These are phyloP conservation scores for Enteromius afrohamiltoni DNA, from an alignment of 2,797 vertebrate species.

Conservation along the genomic window DNA sequence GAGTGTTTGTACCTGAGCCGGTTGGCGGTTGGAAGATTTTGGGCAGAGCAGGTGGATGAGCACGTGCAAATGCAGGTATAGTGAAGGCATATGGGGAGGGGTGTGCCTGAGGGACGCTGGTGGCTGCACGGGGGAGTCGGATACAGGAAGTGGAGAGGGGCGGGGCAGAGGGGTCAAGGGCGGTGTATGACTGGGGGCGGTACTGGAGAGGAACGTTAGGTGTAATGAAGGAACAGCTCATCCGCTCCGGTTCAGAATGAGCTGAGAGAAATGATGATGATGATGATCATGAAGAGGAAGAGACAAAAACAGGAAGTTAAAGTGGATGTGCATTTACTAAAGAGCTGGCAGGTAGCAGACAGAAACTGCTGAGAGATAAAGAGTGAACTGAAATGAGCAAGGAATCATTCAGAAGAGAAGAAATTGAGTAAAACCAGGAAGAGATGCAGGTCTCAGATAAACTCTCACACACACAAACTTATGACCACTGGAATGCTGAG, in stretches of 20 bases:
- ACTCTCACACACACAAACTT: constrained; percentile 39
- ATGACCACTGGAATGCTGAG: constrained; percentile 11
- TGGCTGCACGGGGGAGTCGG: constrained; percentile 33
- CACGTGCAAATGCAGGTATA: constrained; percentile 71
- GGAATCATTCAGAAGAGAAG: constrained; percentile 33
- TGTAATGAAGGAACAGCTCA: constrained; percentile 60
- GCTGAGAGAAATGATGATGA: constrained; percentile 56
- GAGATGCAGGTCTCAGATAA: constrained; percentile 19
- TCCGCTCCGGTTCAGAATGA: constrained; percentile 66
- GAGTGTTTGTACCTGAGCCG: constrained; percentile 73
- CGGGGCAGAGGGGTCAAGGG: constrained; percentile 57
- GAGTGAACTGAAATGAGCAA: not conserved
- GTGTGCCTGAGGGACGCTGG: constrained; percentile 55
- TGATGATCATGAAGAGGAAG: constrained; percentile 28
- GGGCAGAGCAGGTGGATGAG: constrained; percentile 79
- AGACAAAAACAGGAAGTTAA: constrained; percentile 28
- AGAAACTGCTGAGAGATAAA: not conserved
- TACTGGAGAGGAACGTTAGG: constrained; percentile 64
- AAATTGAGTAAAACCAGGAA: constrained; percentile 44
- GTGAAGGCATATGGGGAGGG: constrained; percentile 70
- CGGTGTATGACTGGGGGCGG: constrained; percentile 56
- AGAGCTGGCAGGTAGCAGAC: not conserved
- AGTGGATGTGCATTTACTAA: not conserved
- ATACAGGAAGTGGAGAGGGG: constrained; percentile 25
- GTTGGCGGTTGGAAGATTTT: constrained; percentile 78